Evolutionary conservation across 1,140 invertebrate genomes (phyloP), one percentile per base, ranked within the genome.

Genomic region (Drosophila sucinea): DNA sequence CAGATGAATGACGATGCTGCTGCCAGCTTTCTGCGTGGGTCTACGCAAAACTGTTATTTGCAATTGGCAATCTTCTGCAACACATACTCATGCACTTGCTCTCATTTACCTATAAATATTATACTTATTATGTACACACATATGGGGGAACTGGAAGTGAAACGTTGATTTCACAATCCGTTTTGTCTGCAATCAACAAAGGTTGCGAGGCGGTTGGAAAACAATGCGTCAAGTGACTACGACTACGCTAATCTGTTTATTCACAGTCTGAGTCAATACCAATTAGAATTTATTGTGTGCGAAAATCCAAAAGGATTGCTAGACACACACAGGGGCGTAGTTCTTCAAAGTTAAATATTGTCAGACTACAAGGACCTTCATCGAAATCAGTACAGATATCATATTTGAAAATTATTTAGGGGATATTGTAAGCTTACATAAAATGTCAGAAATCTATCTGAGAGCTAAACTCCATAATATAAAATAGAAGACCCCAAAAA

Each of bases 261-360:
- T 32, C 25, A 51, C 23, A 10, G 33, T 60, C 58, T 40, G 58
- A 54, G 77, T 80, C 73, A 83, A 83, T 70, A 84, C 35, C 81
- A 84, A 85, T 84, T 85, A 75, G 67, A 76, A 69, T 72, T 84
- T 73, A 81, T 85, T 81, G 81, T 70, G 29, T 51, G 77, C 81
- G 81, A 85, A 84, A 85, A 81, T 77, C 73, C 38, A 23, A 27
- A 73, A 47, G 25, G 63, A 55, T 62, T 51, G 44, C 8, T 23
- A 27, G 7, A 27, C 23, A 51, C 23, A 51, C 23, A 51, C 44
- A 51, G 7, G 17, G 2, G 7, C 44, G 27, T 47, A 47, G 6
- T 7, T 2, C 1, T 47, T 7, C 1, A 51, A 51, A 27, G 44
- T 51, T 51, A 27, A 27, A 27, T 51, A 51, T 51, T 51, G 8